These are phyloP conservation scores for Agrilus biguttatus DNA, from an alignment of 2,888 invertebrate genomes.

Conservation along the genomic window DNA sequence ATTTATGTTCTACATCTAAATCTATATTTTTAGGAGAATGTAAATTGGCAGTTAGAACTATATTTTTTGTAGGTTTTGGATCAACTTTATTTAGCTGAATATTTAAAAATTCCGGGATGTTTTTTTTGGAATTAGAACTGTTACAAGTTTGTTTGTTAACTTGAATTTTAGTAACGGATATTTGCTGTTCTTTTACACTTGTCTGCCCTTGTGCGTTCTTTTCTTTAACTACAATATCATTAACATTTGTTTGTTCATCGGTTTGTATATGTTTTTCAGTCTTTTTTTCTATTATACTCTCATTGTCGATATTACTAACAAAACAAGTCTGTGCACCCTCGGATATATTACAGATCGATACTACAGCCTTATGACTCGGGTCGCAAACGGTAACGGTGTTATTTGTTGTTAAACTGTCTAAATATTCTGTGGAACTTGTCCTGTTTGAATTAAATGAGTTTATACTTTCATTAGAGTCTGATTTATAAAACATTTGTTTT, in stretches of 20 bases:
- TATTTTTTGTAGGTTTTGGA: constrained; percentile 42
- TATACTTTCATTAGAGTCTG: constrained; percentile 8
- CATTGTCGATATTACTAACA: constrained; percentile 3
- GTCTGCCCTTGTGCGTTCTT: constrained; percentile 9
- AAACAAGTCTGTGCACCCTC: background rate
- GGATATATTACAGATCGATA: constrained; percentile 10
- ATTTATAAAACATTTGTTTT: background rate
- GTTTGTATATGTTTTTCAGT: background rate
- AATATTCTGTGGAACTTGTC: constrained; percentile 8
- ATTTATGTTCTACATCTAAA: constrained; percentile 12
- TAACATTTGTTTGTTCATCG: background rate
- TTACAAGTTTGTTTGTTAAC: constrained; percentile 35
- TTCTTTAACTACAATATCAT: constrained; percentile 1
- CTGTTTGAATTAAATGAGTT: constrained; percentile 6
- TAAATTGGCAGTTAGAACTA: constrained; percentile 48
- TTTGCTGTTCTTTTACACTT: constrained; percentile 25
- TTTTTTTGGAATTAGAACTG: constrained; percentile 12
- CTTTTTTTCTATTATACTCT: no score
- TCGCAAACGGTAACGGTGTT: constrained; percentile 21
- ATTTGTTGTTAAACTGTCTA: constrained; percentile 8
- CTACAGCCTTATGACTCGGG: constrained; percentile 25
- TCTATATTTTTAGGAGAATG: constrained; percentile 29
- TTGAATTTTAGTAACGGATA: constrained; percentile 42
- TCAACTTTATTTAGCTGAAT: constrained; percentile 59
- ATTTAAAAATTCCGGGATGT: constrained; percentile 52